A percentile compares a stretch with the other conserved stretches of the same genome.
Evolutionary conservation across 2,888 invertebrate species (phyloP).

Genomic region (Agrilus mali): DNA sequence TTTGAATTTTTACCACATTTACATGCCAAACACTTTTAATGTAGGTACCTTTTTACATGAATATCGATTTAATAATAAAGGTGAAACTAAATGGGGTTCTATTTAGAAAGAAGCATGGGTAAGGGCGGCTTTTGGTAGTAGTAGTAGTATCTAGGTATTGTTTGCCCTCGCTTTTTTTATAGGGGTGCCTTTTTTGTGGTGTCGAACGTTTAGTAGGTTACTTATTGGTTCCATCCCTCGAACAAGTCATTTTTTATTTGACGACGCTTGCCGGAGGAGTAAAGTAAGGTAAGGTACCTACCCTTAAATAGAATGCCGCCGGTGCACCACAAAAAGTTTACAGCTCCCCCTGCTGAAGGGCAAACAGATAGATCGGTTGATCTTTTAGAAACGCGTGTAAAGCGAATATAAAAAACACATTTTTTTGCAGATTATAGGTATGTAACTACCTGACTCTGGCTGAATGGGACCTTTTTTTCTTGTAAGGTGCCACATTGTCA

Average conservation of each 20-base stretch:
- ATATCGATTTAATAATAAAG: no score
- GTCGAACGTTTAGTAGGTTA: conserved; percentile 29
- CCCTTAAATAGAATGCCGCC: conserved; percentile 16
- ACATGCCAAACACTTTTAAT: no score
- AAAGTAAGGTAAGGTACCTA: conserved; percentile 19
- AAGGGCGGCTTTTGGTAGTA: no score
- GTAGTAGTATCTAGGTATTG: no score
- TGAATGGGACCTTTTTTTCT: conserved; percentile 3
- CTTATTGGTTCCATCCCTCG: conserved; percentile 25
- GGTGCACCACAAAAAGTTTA: conserved; percentile 16
- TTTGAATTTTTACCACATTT: no score
- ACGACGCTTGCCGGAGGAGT: conserved; percentile 1
- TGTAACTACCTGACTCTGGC: conserved; percentile 21
- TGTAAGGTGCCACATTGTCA: conserved; percentile 13
- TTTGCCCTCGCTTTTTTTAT: conserved; percentile 12
- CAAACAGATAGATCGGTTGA: conserved; percentile 4
- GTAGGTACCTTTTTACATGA: no score
- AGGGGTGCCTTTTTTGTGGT: conserved; percentile 27
- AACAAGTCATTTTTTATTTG: conserved; percentile 24
- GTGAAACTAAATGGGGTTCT: no score
- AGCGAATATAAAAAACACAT: conserved; percentile 16
- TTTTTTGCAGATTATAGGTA: conserved; percentile 22
- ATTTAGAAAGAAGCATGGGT: no score
- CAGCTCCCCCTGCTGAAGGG: conserved; percentile 11
- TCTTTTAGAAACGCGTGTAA: not conserved